Evolutionary conservation across 1,140 invertebrate species (phyloP).

Genomic region (Rhynchophorus ferrugineus): DNA sequence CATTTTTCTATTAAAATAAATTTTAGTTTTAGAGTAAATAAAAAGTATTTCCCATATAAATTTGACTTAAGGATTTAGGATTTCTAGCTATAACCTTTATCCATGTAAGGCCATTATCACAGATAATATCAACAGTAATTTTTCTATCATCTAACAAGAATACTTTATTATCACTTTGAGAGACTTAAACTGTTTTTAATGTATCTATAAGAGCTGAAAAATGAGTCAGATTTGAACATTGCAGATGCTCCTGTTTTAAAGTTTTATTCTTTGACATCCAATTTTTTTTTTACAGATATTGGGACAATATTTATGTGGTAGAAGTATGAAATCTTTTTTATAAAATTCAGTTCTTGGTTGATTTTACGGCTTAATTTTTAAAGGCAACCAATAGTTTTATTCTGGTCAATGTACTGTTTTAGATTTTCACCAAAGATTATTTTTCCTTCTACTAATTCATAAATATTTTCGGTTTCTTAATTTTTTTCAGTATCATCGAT

Average conservation of each 20-base stretch:
- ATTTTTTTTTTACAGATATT: no score
- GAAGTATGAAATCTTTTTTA: slow-evolving; percentile 61
- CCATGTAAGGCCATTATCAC: slow-evolving; percentile 70
- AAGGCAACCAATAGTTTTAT: slow-evolving; percentile 53
- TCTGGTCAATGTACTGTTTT: slow-evolving; percentile 45
- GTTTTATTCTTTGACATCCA: slow-evolving; percentile 38
- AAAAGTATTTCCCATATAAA: slow-evolving; percentile 69
- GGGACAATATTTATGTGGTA: no score
- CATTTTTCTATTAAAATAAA: no score
- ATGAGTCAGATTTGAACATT: slow-evolving; percentile 75
- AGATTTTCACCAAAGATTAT: slow-evolving; percentile 53
- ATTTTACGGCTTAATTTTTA: slow-evolving; percentile 64
- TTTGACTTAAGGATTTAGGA: slow-evolving; percentile 71
- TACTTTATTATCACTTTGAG: slow-evolving; percentile 45
- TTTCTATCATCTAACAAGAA: slow-evolving; percentile 53
- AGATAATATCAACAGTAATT: slow-evolving; percentile 74
- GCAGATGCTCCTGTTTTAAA: slow-evolving; percentile 70
- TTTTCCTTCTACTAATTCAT: slow-evolving; percentile 49
- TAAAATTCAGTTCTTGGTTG: slow-evolving; percentile 64
- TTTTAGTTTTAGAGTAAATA: no score
- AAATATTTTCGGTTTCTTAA: slow-evolving; percentile 21
- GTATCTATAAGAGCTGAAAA: slow-evolving; percentile 62
- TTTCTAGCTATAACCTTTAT: slow-evolving; percentile 85
- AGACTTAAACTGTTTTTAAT: slow-evolving; percentile 38
- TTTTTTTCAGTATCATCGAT: neutral